phyloP scores from a whole-genome alignment of 2,797 vertebrate genomes.

The Kryptopterus vitreolus region DNA sequence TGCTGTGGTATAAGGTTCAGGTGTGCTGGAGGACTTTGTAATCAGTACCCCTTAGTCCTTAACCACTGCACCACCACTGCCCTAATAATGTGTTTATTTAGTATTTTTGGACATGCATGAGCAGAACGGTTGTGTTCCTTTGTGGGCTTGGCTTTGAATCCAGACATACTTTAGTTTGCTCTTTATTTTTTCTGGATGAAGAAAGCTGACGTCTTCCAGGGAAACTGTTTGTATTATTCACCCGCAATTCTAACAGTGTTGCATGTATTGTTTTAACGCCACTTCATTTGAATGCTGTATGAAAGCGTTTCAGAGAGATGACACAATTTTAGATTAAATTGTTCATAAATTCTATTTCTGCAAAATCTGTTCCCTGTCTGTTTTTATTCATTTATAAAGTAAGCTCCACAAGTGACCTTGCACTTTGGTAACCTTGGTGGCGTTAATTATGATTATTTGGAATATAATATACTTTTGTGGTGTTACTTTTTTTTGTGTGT shows the following conservation, averaged over 20 bases:
- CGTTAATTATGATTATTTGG: background rate
- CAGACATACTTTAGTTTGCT: conserved; percentile 2
- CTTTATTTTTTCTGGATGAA: conserved; percentile 1
- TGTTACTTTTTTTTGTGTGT: background rate
- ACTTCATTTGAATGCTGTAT: background rate
- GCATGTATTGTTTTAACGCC: background rate
- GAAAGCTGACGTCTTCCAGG: background rate
- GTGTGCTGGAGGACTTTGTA: too few species aligned
- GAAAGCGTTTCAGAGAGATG: background rate
- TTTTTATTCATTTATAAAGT: too few species aligned
- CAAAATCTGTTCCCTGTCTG: too few species aligned
- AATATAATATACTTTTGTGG: conserved; percentile 11
- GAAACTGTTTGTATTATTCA: background rate
- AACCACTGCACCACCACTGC: too few species aligned
- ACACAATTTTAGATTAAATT: too few species aligned
- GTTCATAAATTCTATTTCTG: too few species aligned
- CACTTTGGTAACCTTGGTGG: background rate
- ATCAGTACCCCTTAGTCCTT: too few species aligned
- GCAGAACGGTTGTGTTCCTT: background rate
- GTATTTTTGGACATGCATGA: background rate
- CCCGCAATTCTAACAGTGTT: background rate
- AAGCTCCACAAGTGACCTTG: too few species aligned
- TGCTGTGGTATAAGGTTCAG: too few species aligned
- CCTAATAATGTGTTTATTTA: too few species aligned
- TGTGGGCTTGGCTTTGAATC: conserved; percentile 1